Evolutionary conservation across 2,888 invertebrate genomes (phyloP).

Genomic region (Rhyacophila evoluta): DNA sequence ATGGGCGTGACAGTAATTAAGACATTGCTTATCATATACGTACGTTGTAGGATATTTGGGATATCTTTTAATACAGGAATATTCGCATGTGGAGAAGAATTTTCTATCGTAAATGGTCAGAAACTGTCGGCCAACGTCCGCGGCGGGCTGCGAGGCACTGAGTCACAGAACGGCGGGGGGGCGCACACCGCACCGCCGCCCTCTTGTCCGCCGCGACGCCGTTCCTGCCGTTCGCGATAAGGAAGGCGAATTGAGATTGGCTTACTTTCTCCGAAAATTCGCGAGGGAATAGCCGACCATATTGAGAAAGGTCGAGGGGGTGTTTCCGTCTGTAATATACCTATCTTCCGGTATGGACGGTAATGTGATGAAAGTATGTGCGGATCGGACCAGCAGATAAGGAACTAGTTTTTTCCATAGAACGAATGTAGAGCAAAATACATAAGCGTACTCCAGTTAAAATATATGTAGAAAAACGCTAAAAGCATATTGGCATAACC

Average conservation of each 20-base stretch:
- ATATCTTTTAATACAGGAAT: not conserved
- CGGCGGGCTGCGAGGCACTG: slow-evolving; percentile 50
- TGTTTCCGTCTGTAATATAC: not conserved
- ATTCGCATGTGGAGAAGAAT: not conserved
- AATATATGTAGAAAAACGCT: no score
- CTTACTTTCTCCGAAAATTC: slow-evolving; percentile 6
- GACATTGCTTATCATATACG: no score
- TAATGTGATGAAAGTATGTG: not conserved
- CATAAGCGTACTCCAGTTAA: no score
- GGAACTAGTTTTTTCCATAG: no score
- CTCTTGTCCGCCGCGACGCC: slow-evolving; percentile 23
- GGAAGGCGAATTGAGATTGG: slow-evolving; percentile 30
- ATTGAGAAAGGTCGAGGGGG: slow-evolving; percentile 37
- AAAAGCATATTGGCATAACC: no score
- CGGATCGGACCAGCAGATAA: no score
- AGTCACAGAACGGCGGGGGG: slow-evolving; percentile 30
- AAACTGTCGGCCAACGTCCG: slow-evolving; percentile 45
- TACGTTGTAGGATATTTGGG: no score
- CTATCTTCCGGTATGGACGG: not conserved
- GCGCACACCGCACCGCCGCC: slow-evolving; percentile 8
- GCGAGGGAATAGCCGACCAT: not conserved
- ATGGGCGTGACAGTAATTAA: not conserved
- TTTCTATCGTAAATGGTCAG: slow-evolving; percentile 20
- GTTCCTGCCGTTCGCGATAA: slow-evolving; percentile 3
- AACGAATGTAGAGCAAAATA: no score